These are phyloP conservation scores for Apteryx owenii DNA, from an alignment of 2,113 vertebrate genomes.

Conservation along the genomic window DNA sequence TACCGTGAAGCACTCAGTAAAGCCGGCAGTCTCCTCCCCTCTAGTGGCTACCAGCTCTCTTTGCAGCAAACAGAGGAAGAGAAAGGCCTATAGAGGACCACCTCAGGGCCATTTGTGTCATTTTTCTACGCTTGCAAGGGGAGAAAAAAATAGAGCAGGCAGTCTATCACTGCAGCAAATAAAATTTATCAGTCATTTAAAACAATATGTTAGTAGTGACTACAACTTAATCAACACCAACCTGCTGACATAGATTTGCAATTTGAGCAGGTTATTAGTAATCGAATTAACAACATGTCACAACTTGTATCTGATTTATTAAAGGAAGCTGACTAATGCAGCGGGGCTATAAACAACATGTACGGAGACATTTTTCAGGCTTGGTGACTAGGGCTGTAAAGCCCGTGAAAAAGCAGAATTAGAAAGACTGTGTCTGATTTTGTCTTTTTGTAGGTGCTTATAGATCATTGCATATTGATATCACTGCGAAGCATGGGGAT, in stretches of 20 bases:
- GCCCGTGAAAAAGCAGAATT: not conserved
- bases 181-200: conserved; percentile 82
- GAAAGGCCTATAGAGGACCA: conserved; percentile 63
- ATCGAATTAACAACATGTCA: conserved; percentile 82
- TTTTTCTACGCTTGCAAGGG: conserved; percentile 61
- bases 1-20: conserved; percentile 68
- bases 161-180: conserved; percentile 64
- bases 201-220: conserved; percentile 74
- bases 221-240: conserved; percentile 83
- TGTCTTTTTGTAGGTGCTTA: not conserved
- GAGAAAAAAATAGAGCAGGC: conserved; percentile 4
- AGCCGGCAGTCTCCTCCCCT: conserved; percentile 84
- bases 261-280: conserved; percentile 81
- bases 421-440: not conserved
- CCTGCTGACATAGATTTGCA: conserved; percentile 79
- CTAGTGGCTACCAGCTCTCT: conserved; percentile 81
- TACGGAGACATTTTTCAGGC: conserved; percentile 30
- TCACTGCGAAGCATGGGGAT: not conserved
- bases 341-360: conserved; percentile 48
- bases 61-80: conserved; percentile 72
- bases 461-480: not conserved
- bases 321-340: conserved; percentile 68
- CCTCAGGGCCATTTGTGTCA: conserved; percentile 58
- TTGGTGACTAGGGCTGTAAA: not conserved
- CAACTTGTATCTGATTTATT: conserved; percentile 84